Percentiles rank a stretch among this genome's conserved stretches.
Evolutionary conservation across 2,113 vertebrate genomes (phyloP).

Genomic region (Microcebus griseorufus): DNA sequence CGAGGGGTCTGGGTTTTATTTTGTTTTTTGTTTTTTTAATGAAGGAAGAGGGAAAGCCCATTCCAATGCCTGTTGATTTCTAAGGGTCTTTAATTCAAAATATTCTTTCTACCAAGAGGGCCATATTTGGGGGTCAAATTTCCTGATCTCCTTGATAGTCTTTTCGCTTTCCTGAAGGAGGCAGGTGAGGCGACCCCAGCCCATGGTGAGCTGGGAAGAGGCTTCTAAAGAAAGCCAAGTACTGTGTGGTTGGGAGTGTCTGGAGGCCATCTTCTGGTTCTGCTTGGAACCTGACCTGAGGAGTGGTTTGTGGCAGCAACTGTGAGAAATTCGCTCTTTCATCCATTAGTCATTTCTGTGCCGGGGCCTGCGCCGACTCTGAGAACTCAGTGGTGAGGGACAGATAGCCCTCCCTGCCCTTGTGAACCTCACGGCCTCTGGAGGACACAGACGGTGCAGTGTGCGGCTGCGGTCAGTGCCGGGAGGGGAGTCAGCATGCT

Average conservation of each 20-base stretch:
- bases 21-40: no score
- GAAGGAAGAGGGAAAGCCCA: no score
- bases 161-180: constrained; percentile 36
- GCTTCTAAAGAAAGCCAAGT: neutral
- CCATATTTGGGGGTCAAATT: no score
- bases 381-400: neutral
- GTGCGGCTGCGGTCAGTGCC: neutral
- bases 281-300: neutral
- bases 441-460: neutral
- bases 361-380: neutral
- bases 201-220: neutral
- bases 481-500: neutral
- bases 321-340: neutral
- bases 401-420: neutral
- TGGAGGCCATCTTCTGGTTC: neutral
- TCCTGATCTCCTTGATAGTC: neutral
- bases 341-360: neutral
- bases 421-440: neutral
- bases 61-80: no score
- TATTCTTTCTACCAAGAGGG: no score
- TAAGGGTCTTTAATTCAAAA: no score
- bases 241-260: neutral
- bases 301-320: neutral
- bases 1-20: no score
- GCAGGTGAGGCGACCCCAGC: neutral